Conservation (phyloP, 2,113 vertebrate genomes). For the Elachura formosa region DNA sequence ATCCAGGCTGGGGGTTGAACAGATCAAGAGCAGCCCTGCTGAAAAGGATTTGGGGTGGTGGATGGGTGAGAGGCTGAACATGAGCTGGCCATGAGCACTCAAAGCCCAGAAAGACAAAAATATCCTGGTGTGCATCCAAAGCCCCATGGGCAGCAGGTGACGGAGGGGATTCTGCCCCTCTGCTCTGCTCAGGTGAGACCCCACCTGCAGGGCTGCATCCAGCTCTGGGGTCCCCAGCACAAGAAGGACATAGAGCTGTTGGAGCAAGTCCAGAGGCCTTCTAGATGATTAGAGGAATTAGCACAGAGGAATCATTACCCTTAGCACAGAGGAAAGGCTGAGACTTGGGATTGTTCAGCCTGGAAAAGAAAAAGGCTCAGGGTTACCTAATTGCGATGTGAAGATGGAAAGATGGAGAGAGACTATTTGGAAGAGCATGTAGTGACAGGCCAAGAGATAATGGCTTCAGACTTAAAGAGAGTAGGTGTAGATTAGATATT, state of each 20-base stretch:
- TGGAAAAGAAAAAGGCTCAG: not conserved
- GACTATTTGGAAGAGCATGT: not conserved
- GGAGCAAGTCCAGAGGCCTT: rapidly evolving
- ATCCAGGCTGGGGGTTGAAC: not conserved
- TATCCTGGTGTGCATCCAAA: not conserved
- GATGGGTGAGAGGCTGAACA: not conserved
- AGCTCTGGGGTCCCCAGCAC: not conserved
- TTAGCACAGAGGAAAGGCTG: not conserved
- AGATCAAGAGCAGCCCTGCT: rapidly evolving
- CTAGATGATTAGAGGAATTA: not conserved
- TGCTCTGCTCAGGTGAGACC: not conserved
- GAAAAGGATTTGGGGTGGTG: not conserved
- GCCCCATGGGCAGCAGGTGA: rapidly evolving
- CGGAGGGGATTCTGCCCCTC: not conserved
- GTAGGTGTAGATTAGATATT: not conserved
- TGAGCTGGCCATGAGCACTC: no score
- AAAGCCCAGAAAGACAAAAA: rapidly evolving
- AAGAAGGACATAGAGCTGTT: not conserved
- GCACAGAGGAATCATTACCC: not conserved
- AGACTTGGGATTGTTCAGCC: not conserved
- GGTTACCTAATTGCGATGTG: not conserved
- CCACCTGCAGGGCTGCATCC: not conserved
- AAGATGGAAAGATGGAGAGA: not conserved
- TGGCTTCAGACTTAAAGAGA: not conserved
- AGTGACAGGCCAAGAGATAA: not conserved